These are phyloP conservation scores for Octodonta nipae DNA, from an alignment of 2,888 invertebrate species.

Conservation along the genomic window DNA sequence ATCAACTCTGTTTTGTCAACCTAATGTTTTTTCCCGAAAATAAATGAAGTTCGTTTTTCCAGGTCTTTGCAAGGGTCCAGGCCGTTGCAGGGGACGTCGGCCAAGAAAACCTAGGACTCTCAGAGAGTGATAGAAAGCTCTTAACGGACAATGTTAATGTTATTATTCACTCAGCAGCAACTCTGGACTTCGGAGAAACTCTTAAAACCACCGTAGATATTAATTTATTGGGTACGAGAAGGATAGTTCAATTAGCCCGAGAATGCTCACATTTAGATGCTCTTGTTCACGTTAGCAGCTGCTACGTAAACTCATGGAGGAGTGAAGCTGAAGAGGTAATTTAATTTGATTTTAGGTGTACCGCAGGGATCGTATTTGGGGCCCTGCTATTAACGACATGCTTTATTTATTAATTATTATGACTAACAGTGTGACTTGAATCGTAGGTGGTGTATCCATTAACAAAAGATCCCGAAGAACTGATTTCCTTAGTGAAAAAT, in stretches of 20 bases:
- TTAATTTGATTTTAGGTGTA: too few species aligned
- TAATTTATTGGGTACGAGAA: constrained; percentile 75
- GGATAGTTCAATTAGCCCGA: constrained; percentile 66
- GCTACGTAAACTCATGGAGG: constrained; percentile 78
- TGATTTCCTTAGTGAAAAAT: constrained; percentile 50
- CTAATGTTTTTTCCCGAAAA: too few species aligned
- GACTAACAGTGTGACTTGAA: too few species aligned
- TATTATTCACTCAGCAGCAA: constrained; percentile 90
- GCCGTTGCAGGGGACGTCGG: constrained; percentile 71
- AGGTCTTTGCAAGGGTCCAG: constrained; percentile 32
- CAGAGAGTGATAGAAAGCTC: constrained; percentile 45
- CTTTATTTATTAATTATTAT: too few species aligned
- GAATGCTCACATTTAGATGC: constrained; percentile 48
- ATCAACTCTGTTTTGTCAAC: too few species aligned
- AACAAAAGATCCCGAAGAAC: constrained; percentile 50
- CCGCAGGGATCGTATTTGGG: too few species aligned
- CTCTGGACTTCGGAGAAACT: constrained; percentile 80
- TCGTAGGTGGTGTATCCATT: constrained; percentile 58
- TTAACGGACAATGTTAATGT: constrained; percentile 67
- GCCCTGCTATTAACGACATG: too few species aligned
- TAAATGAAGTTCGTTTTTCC: too few species aligned
- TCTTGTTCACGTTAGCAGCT: constrained; percentile 85
- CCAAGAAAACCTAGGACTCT: constrained; percentile 58
- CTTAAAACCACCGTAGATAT: constrained; percentile 71
- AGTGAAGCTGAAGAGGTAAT: constrained; percentile 54